Evolutionary conservation across 1,140 invertebrate species (phyloP), one percentile per base, ranked within the genome.

Genomic region (Heliconius hewitsoni): DNA sequence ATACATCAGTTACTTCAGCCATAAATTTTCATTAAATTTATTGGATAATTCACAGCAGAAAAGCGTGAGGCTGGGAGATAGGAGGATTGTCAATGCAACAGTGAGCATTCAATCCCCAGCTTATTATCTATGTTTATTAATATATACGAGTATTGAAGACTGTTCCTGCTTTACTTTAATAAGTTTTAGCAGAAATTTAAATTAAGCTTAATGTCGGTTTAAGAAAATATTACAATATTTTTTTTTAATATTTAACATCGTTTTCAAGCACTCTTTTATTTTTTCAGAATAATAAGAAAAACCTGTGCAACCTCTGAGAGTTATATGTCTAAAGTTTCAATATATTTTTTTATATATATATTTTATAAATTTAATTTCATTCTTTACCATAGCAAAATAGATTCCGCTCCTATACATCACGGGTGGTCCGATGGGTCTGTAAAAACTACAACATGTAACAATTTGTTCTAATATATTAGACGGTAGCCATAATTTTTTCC

Each of bases 11-110:
- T 86, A 85, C 89, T 91, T 86, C 90, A 87, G 90, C 90, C 91
- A 93, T 93, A 93, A 94, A 93, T 94, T 92, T 94, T 94, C 93
- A 94, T 93, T 93, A 93, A 91, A 91, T 93, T 94, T 93, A 93
- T 92, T 91, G 91, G 93, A 94, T 93, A 93, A 94, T 94, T 92
- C 93, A 84, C 86, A 86, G 85, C 86, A 86, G 83, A 83, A 84
- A 83, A 83, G 91, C 91, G 86, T 94, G 92, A 92, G 86, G 81
- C 82, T 73, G 75, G 37, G 87, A 91, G 92, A 94, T 94, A 94
- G 89, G 86, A 79, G 91, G 90, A 92, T 94, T 90, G 84, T 90
- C 84, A 85, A 92, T 94, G 92, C 91, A 92, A 94, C 92, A 90
- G 83, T 93, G 92, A 93, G 79, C 92, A 93, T 88, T 92, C 83